Base-by-base conservation (phyloP, 2,113 vertebrate species). In the Carassius carassius region DNA sequence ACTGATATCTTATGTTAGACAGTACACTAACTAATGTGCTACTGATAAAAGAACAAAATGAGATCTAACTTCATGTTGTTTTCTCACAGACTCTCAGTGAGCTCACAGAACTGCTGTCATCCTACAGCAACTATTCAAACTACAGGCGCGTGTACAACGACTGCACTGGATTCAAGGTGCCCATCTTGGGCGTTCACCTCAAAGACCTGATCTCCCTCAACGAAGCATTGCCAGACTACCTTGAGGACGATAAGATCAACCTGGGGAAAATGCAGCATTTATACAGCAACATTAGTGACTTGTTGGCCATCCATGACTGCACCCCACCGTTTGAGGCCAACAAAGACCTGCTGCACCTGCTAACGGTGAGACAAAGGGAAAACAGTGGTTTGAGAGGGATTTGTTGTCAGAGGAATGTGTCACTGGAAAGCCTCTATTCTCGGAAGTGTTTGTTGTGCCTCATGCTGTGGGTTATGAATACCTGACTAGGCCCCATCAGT, bases 141-240 rank as follows among this genome's bases (percentile, higher is more conserved):
- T 98, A 98, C 91, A 94, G 97, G 4, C 94, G 95, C 3, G 86
- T 95, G 29, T 97, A 96, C 92, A 92, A 90, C 0, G 92, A 94
- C 37, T 97, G 96, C 85, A 82, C 41, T 0, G 95, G 95, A 73
- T 98, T 98, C 91, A 97, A 96, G 90, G 93, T 98, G 74, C 97
- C 97, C 35, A 94, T 98, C 29, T 91, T 98, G 60, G 97, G 97
- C 0, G 95, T 98, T n/a, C 96, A 97, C 86, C 95, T 98, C 35
- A 98, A 98, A 91, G 97, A 98, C 72, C 92, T 98, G 84, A 95
- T 97, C 87, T 97, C 96, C 0, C 90, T 97, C 88, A 95, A 97
- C 0, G 96, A 97, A 88, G 96, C 95, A 0, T 90, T 97, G 89
- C 96, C 97, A 0, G 94, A 97, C 89, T 95, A 94, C 85, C 78